Evolutionary conservation across 1,140 invertebrate genomes (phyloP).

Genomic region (Aphelinus certus): DNA sequence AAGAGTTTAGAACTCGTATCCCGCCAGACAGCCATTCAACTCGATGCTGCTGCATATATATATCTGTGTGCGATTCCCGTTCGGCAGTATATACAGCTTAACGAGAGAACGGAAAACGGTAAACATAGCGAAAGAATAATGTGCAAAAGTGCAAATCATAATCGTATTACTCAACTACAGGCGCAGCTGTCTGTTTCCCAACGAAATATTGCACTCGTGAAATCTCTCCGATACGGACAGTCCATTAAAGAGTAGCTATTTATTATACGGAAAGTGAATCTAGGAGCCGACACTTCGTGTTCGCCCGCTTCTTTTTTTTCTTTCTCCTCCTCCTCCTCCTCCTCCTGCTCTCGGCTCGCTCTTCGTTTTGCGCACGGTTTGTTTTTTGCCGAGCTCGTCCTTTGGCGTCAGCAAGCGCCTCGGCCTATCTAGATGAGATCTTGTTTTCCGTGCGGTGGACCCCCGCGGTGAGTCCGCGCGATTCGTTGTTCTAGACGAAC

Average conservation of each 20-base stretch:
- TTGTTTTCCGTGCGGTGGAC: constrained; percentile 56
- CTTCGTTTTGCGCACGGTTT: constrained; percentile 3
- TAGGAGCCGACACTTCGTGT: constrained; percentile 16
- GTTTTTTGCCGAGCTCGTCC: constrained; percentile 15
- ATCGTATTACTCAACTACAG: too few species aligned
- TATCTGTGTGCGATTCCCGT: too few species aligned
- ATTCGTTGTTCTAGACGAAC: constrained; percentile 54
- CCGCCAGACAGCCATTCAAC: too few species aligned
- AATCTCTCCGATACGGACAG: neutral
- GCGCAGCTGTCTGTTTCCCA: too few species aligned
- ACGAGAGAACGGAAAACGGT: too few species aligned
- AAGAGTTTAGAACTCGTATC: too few species aligned
- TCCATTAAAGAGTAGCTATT: constrained; percentile 26
- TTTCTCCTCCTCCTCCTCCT: constrained; percentile 32
- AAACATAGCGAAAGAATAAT: too few species aligned
- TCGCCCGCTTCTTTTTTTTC: constrained; percentile 29
- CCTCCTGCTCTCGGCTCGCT: constrained; percentile 6
- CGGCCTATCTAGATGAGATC: constrained; percentile 64
- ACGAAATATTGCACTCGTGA: too few species aligned
- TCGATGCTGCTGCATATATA: too few species aligned
- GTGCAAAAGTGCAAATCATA: too few species aligned
- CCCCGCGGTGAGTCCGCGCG: constrained; percentile 53
- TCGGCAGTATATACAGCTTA: too few species aligned
- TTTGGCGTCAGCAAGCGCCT: constrained; percentile 22
- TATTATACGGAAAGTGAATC: constrained; percentile 32